Conservation (phyloP, 2,888 invertebrate species). For the Clanis bilineata region DNA sequence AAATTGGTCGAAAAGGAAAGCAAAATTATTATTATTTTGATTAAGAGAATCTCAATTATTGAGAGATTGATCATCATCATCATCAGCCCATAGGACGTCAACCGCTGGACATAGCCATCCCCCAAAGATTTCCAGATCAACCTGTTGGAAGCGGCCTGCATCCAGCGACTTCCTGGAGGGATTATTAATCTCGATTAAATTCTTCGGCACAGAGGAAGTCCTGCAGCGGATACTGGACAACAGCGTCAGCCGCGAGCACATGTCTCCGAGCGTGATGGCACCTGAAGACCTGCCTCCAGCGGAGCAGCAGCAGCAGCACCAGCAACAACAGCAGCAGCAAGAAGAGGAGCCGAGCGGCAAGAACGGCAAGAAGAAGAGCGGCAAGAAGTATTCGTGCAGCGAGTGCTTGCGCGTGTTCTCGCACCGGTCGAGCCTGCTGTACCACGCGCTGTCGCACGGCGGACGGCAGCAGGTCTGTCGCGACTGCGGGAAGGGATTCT, state of each 20-base stretch:
- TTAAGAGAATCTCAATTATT: no score
- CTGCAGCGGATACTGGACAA: constrained; percentile 67
- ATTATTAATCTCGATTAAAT: no score
- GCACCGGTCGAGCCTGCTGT: constrained; percentile 91
- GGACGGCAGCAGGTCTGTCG: constrained; percentile 90
- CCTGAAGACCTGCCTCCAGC: constrained; percentile 23
- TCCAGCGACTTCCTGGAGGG: no score
- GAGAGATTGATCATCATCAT: no score
- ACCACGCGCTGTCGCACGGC: constrained; percentile 91
- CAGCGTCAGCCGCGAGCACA: constrained; percentile 45
- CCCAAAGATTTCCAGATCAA: no score
- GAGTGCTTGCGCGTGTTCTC: constrained; percentile 89
- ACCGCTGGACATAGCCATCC: no score
- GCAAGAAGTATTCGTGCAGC: constrained; percentile 79
- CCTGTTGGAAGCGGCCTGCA: no score
- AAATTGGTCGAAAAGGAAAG: no score
- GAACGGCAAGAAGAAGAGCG: constrained; percentile 37
- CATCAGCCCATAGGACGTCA: no score
- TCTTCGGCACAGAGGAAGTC: constrained; percentile 71
- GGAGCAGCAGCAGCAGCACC: no score
- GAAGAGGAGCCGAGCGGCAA: constrained; percentile 9
- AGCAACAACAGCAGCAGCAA: no score
- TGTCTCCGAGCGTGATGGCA: constrained; percentile 44
- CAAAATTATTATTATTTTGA: no score
- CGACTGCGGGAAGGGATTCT: constrained; percentile 91